Percentiles rank a stretch among this genome's conserved stretches.
phyloP scores from a whole-genome alignment of 2,888 invertebrate species.

The Andrena marginata region DNA sequence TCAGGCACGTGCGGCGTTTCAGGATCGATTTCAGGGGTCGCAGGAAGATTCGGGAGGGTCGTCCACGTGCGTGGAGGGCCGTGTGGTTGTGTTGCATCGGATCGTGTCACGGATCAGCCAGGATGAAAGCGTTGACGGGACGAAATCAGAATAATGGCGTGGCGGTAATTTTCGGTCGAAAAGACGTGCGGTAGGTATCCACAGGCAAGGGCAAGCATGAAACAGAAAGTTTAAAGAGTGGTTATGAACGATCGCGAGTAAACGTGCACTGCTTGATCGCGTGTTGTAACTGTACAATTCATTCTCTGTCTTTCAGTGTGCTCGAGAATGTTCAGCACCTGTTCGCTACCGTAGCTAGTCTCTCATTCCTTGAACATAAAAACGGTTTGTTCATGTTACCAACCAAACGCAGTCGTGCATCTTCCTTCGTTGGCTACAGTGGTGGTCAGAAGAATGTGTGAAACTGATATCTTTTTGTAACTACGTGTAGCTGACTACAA shows the following conservation, averaged over 20 bases:
- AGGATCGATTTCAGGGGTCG: constrained; percentile 61
- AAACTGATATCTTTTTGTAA: not conserved
- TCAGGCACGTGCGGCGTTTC: constrained; percentile 61
- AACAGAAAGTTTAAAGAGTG: constrained; percentile 85
- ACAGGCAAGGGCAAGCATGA: constrained; percentile 85
- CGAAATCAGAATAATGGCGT: constrained; percentile 60
- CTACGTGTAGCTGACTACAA: not conserved
- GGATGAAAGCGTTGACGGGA: constrained; percentile 75
- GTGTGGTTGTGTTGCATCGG: constrained; percentile 46
- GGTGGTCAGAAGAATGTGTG: not conserved
- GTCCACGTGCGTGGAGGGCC: constrained; percentile 46
- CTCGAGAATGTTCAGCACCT: constrained; percentile 9
- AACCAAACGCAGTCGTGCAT: constrained; percentile 39
- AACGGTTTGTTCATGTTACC: constrained; percentile 8
- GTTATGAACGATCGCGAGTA: constrained; percentile 82
- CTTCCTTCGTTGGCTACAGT: constrained; percentile 8
- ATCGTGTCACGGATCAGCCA: constrained; percentile 58
- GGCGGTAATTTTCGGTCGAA: constrained; percentile 75
- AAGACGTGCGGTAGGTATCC: constrained; percentile 83
- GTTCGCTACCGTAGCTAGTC: constrained; percentile 30
- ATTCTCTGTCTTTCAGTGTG: constrained; percentile 21
- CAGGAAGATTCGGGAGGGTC: constrained; percentile 51
- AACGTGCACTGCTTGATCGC: constrained; percentile 63
- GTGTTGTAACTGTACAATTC: constrained; percentile 39
- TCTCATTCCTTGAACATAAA: constrained; percentile 19